Percentiles rank a stretch among this genome's conserved stretches.
phyloP scores from a whole-genome alignment of 2,113 vertebrate genomes.

The Coracopsis vasa region DNA sequence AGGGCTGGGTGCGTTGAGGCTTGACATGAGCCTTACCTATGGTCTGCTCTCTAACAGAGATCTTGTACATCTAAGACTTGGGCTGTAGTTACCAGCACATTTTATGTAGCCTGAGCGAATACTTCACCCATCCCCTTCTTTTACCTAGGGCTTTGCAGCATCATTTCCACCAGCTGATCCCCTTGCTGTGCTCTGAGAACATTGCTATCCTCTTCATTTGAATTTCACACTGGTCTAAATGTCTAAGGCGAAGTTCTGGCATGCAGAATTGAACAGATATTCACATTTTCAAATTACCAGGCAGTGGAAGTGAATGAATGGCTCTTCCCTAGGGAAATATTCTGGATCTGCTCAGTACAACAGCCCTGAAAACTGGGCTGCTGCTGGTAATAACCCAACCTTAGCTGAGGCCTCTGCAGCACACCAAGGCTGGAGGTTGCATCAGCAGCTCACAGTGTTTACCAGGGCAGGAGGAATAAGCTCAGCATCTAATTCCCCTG shows the following conservation, averaged over 20 bases:
- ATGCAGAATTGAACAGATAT: neutral
- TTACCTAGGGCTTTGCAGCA: neutral
- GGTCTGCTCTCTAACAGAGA: neutral
- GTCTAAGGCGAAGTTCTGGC: neutral
- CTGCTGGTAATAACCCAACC: constrained; percentile 1
- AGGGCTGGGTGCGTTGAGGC: neutral
- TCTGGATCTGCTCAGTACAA: neutral
- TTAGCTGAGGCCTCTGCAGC: neutral
- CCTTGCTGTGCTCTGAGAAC: neutral
- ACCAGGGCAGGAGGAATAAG: neutral
- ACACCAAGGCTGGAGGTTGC: neutral
- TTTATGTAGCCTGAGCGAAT: neutral
- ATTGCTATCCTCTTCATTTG: neutral
- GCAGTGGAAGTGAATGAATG: neutral
- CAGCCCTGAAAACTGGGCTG: neutral
- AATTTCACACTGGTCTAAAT: neutral
- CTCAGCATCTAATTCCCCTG: neutral
- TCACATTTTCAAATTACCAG: constrained; percentile 35
- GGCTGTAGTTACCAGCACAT: neutral
- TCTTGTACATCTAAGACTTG: neutral
- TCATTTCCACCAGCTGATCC: neutral
- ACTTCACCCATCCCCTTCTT: neutral
- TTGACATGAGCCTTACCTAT: neutral
- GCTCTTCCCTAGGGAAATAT: constrained; percentile 34
- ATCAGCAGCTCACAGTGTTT: neutral